Evolutionary conservation across 2,888 invertebrate genomes (phyloP).

Genomic region (Teleogryllus oceanicus): DNA sequence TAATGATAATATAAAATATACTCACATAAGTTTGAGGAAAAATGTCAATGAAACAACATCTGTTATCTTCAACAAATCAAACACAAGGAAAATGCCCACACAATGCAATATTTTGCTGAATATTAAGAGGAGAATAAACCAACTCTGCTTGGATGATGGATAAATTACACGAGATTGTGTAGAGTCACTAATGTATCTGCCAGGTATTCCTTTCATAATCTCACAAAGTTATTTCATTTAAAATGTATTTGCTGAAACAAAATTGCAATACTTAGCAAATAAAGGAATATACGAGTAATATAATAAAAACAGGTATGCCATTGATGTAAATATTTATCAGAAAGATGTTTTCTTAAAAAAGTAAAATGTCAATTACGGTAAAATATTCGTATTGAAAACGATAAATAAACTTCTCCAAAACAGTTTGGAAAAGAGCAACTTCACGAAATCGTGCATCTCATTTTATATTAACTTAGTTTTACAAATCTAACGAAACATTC

Average conservation of each 20-base stretch:
- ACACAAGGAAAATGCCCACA: slow-evolving; percentile 34
- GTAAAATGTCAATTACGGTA: too few relatives aligned
- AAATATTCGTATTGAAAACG: too few relatives aligned
- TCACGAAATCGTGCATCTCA: too few relatives aligned
- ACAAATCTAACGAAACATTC: too few relatives aligned
- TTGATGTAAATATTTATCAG: too few relatives aligned
- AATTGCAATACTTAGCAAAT: not conserved
- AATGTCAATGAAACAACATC: slow-evolving; percentile 32
- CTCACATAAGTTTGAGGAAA: slow-evolving; percentile 36
- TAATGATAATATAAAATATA: slow-evolving; percentile 21
- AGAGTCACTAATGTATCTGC: slow-evolving; percentile 31
- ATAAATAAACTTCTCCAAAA: too few relatives aligned
- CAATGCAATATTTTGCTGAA: slow-evolving; percentile 33
- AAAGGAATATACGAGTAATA: too few relatives aligned
- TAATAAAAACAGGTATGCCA: too few relatives aligned
- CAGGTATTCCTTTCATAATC: slow-evolving; percentile 32
- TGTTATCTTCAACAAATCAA: slow-evolving; percentile 33
- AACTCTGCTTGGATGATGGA: slow-evolving; percentile 34
- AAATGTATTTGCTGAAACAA: not conserved
- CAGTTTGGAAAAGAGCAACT: too few relatives aligned
- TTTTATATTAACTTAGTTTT: too few relatives aligned
- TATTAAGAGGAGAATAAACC: slow-evolving; percentile 34
- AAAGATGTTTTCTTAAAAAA: too few relatives aligned
- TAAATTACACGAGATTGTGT: slow-evolving; percentile 35
- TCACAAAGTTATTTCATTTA: not conserved